A percentile compares a stretch with the other conserved stretches of the same genome.
Conservation (phyloP, 2,797 vertebrate genomes). For the Sebastes hopkinsi region DNA sequence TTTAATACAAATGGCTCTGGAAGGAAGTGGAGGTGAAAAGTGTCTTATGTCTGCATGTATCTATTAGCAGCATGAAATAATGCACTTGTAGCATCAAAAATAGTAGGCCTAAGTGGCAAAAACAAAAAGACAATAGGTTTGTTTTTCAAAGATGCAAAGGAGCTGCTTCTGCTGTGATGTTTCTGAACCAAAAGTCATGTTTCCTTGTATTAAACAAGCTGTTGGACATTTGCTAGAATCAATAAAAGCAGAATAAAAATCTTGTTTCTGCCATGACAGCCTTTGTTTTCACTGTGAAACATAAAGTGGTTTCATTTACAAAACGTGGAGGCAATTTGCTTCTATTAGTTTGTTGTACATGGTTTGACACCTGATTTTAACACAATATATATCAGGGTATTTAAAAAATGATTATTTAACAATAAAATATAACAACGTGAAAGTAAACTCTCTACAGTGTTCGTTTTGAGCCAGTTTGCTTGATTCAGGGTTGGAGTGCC, state of each 20-base stretch:
- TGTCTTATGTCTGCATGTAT: not conserved
- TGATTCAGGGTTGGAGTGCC: not conserved
- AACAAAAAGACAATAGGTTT: too few relatives aligned
- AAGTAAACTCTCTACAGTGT: not conserved
- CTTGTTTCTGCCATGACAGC: not conserved
- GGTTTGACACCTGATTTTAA: not conserved
- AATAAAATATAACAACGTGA: not conserved
- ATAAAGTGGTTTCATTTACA: not conserved
- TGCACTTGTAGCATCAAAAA: too few relatives aligned
- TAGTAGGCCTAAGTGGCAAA: rapidly evolving
- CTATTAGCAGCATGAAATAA: too few relatives aligned
- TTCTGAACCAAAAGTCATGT: too few relatives aligned
- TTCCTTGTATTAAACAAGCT: too few relatives aligned
- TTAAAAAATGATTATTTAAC: rapidly evolving
- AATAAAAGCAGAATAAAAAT: not conserved
- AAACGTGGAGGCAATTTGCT: not conserved
- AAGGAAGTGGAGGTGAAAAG: rapidly evolving
- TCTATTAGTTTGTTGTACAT: not conserved
- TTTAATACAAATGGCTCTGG: not conserved
- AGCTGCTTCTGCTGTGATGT: too few relatives aligned
- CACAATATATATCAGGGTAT: not conserved
- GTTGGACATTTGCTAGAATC: not conserved
- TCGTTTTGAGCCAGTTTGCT: not conserved
- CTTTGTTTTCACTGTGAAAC: not conserved
- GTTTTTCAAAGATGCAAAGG: too few relatives aligned